phyloP scores from a whole-genome alignment of 1,140 invertebrate species.

The Uloborus diversus region DNA sequence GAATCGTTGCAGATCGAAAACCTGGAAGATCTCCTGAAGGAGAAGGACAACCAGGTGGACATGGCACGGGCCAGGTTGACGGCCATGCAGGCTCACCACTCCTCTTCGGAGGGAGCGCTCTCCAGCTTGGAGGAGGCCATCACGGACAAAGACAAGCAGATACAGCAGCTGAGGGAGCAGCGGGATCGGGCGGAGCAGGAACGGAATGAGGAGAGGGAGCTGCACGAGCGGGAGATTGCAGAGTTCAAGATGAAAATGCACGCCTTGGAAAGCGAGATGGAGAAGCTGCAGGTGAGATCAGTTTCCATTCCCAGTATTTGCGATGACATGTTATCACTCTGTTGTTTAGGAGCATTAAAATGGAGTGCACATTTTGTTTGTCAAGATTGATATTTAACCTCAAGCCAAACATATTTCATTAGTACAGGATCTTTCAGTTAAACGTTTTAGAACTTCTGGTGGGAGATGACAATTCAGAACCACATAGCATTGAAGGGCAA shows the following conservation, averaged over 20 bases:
- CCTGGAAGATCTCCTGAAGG: slow-evolving; percentile 93
- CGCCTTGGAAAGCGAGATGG: slow-evolving; percentile 86
- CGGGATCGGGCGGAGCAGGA: slow-evolving; percentile 94
- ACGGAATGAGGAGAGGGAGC: slow-evolving; percentile 92
- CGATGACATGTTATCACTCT: no score
- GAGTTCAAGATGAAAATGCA: slow-evolving; percentile 96
- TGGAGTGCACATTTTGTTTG: no score
- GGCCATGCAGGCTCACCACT: slow-evolving; percentile 88
- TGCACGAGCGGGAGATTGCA: slow-evolving; percentile 91
- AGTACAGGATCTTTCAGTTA: no score
- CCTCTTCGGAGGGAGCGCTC: slow-evolving; percentile 88
- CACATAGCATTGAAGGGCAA: no score
- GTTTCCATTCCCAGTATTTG: neutral
- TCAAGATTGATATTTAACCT: no score
- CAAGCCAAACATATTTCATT: no score
- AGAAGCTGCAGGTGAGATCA: slow-evolving; percentile 84
- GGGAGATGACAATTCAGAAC: no score
- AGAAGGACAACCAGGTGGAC: slow-evolving; percentile 97
- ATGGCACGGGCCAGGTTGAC: slow-evolving; percentile 90
- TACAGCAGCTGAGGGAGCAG: slow-evolving; percentile 89
- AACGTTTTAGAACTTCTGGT: no score
- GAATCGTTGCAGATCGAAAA: slow-evolving; percentile 98
- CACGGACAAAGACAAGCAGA: slow-evolving; percentile 96
- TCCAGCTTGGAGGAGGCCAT: slow-evolving; percentile 94
- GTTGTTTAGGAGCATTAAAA: no score